phyloP scores from a whole-genome alignment of 2,113 vertebrate species.

The Tragulus kanchil region DNA sequence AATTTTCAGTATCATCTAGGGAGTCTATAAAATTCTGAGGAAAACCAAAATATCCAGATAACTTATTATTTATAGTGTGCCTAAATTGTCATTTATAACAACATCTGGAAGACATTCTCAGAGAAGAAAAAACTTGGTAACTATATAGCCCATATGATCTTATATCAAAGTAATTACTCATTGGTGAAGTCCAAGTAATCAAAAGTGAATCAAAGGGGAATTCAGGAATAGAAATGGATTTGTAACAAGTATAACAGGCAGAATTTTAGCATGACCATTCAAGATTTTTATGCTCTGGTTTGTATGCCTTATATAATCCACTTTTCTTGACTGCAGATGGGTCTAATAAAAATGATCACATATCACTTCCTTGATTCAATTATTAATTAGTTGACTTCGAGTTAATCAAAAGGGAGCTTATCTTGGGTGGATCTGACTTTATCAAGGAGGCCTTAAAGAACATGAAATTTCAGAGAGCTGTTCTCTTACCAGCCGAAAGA shows the following conservation, averaged over 20 bases:
- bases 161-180: background rate
- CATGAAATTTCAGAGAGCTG: background rate
- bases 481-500: background rate
- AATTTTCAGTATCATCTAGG: constrained; percentile 8
- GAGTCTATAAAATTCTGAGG: constrained; percentile 24
- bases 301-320: background rate
- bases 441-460: background rate
- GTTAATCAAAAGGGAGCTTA: background rate
- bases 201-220: background rate
- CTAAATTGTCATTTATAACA: background rate
- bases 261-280: background rate
- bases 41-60: background rate
- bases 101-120: background rate
- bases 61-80: background rate
- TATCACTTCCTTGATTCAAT: background rate
- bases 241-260: background rate
- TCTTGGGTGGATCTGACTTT: background rate
- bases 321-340: background rate
- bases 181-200: background rate
- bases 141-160: background rate
- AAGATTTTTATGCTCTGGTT: background rate
- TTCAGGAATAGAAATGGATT: background rate
- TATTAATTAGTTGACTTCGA: background rate
- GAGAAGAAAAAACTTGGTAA: background rate
- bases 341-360: background rate